A percentile compares a stretch with the other conserved stretches of the same genome.
Evolutionary conservation across 2,888 invertebrate species (phyloP).

Genomic region (Incurvaria masculella): DNA sequence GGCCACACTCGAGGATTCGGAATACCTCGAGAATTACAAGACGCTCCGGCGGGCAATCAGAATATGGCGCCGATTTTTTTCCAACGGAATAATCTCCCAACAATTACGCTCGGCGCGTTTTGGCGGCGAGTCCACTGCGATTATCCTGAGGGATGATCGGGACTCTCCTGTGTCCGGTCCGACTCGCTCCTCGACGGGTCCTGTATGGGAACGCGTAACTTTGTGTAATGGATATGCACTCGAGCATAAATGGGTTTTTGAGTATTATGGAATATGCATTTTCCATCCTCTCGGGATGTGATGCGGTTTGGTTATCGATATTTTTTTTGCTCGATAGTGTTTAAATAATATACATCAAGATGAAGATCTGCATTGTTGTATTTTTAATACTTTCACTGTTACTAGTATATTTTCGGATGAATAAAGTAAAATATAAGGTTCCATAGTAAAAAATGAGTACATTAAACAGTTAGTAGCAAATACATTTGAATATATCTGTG

Average conservation of each 20-base stretch:
- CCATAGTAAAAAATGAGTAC: too few species aligned
- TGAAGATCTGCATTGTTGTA: too few species aligned
- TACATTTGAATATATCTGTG: too few species aligned
- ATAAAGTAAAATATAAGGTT: too few species aligned
- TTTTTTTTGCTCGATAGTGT: too few species aligned
- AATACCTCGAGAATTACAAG: not conserved
- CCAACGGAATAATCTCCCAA: not conserved
- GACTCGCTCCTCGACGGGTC: not conserved
- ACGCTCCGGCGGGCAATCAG: not conserved
- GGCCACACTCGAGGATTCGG: not conserved
- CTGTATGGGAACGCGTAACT: not conserved
- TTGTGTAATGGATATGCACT: constrained; percentile 50
- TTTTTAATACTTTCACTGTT: too few species aligned
- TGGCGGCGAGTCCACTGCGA: not conserved
- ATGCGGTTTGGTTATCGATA: too few species aligned
- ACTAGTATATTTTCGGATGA: too few species aligned
- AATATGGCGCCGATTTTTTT: not conserved
- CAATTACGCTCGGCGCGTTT: not conserved
- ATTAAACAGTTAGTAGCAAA: too few species aligned
- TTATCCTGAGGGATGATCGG: not conserved
- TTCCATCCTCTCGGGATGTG: too few species aligned
- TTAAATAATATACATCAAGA: too few species aligned
- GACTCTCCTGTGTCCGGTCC: not conserved
- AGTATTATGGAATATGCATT: too few species aligned
- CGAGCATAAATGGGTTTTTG: constrained; percentile 40